Evolutionary conservation across 2,113 vertebrate species (phyloP).

Genomic region (Trochalopteron elliotii): DNA sequence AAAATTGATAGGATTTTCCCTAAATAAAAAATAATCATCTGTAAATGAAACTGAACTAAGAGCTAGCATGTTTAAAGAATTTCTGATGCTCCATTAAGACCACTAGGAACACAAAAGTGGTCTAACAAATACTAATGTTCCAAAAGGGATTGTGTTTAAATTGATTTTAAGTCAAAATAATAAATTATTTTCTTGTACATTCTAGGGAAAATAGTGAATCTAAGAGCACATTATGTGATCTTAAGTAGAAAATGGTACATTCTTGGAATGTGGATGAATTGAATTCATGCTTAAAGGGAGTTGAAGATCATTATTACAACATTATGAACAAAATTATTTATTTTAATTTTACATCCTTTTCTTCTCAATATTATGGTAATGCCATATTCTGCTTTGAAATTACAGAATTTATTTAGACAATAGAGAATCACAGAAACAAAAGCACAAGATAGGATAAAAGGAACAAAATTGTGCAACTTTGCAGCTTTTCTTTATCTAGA

Average conservation of each 20-base stretch:
- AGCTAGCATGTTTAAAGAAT: neutral
- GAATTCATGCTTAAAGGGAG: neutral
- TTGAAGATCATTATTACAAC: neutral
- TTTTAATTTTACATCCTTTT: neutral
- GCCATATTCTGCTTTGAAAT: neutral
- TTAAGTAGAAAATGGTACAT: neutral
- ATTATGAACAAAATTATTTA: neutral
- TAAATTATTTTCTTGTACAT: neutral
- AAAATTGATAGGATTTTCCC: neutral
- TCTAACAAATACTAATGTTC: constrained; percentile 3
- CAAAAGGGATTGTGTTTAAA: neutral
- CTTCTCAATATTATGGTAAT: neutral
- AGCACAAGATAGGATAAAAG: neutral
- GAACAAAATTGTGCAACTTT: neutral
- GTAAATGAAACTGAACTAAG: neutral
- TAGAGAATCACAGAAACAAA: neutral
- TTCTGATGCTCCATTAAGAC: neutral
- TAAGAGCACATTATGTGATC: neutral
- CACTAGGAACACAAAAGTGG: neutral
- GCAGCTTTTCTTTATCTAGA: neutral
- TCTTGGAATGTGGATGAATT: neutral
- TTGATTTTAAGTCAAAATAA: constrained; percentile 42
- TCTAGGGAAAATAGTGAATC: neutral
- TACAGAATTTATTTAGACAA: neutral
- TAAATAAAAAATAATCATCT: neutral